These are phyloP conservation scores for Trimorus sp. DNA, from an alignment of 2,888 invertebrate genomes.

Conservation along the genomic window DNA sequence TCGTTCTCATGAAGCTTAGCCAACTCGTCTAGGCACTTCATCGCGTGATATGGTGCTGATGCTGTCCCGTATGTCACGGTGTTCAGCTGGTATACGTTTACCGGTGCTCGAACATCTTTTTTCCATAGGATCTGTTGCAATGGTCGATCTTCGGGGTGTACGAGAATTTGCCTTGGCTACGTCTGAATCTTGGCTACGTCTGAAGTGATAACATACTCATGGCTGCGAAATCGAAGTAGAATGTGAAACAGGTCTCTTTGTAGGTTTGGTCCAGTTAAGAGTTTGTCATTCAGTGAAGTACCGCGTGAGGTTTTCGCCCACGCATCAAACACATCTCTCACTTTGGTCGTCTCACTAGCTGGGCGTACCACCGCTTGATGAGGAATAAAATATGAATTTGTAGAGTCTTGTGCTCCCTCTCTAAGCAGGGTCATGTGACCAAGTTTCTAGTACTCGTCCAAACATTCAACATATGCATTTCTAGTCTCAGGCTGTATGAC, in stretches of 20 bases:
- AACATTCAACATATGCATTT: conserved; percentile 44
- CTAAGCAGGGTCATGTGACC: conserved; percentile 45
- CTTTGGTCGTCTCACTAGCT: conserved; percentile 4
- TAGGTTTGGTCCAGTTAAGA: conserved; percentile 17
- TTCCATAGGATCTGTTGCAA: too few species aligned
- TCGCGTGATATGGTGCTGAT: too few species aligned
- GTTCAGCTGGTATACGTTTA: too few species aligned
- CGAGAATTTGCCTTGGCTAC: conserved; percentile 30
- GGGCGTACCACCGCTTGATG: conserved; percentile 26
- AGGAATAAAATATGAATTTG: conserved; percentile 16
- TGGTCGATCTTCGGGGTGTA: too few species aligned
- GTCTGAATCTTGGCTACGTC: conserved; percentile 26
- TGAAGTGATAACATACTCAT: conserved; percentile 43
- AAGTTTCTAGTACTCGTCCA: conserved; percentile 46
- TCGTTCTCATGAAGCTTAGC: neutral
- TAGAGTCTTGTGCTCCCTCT: neutral
- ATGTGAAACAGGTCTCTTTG: conserved; percentile 14
- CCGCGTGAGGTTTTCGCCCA: conserved; percentile 5
- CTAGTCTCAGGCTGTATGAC: conserved; percentile 21
- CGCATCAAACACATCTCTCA: neutral
- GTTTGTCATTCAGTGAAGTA: conserved; percentile 28
- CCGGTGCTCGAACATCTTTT: too few species aligned
- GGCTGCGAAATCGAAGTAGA: conserved; percentile 20
- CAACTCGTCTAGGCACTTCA: too few species aligned
- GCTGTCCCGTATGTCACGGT: too few species aligned